These are phyloP conservation scores for Baccha elongata DNA, from an alignment of 2,888 invertebrate species.

Conservation along the genomic window DNA sequence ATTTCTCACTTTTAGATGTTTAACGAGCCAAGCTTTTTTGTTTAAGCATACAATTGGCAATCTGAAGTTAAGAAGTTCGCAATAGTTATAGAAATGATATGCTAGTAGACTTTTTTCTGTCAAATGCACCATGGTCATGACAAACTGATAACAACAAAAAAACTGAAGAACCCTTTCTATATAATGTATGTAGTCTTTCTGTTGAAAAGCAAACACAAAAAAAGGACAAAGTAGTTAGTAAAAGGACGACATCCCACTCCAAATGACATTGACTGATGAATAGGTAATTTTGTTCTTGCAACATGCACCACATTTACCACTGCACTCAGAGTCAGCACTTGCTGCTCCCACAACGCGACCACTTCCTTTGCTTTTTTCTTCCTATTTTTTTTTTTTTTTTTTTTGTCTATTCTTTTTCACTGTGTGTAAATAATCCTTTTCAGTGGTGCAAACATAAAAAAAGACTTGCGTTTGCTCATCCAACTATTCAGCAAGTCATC, in stretches of 20 bases:
- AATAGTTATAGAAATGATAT: conserved; percentile 37
- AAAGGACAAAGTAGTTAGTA: conserved; percentile 51
- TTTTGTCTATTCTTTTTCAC: conserved; percentile 26
- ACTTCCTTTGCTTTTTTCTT: conserved; percentile 49
- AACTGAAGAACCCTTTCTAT: conserved; percentile 7
- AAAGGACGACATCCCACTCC: conserved; percentile 56
- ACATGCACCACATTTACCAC: conserved; percentile 31
- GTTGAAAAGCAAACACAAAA: conserved; percentile 25
- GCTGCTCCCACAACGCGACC: conserved; percentile 19
- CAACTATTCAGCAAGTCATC: conserved; percentile 58
- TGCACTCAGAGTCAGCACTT: conserved; percentile 7
- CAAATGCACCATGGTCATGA: conserved; percentile 49
- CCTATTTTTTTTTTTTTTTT: conserved; percentile 14
- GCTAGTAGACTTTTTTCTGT: conserved; percentile 20
- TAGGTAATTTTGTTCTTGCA: conserved; percentile 65
- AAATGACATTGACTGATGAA: conserved; percentile 73
- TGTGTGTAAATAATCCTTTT: conserved; percentile 69
- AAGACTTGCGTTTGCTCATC: conserved; percentile 64
- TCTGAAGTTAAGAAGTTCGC: conserved; percentile 11
- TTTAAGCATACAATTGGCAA: too few species aligned
- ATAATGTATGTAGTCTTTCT: too few species aligned
- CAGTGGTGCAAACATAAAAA: conserved; percentile 45
- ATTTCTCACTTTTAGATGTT: too few species aligned
- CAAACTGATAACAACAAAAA: conserved; percentile 8
- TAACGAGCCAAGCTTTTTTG: too few species aligned